Conservation (phyloP, 2,888 invertebrate species). For the Shargacucullia verbasci region DNA sequence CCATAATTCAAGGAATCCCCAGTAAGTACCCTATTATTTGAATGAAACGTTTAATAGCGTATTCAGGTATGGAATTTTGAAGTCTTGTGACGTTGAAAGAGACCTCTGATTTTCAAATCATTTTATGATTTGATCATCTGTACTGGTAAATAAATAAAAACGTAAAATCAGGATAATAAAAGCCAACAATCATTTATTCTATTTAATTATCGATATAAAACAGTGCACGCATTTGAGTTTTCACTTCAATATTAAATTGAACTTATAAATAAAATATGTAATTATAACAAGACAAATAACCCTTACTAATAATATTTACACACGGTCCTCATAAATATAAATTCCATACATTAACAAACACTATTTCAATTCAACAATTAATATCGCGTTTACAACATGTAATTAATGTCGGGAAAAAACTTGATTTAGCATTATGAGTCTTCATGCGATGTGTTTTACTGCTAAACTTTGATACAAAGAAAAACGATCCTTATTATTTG, state of each 20-base stretch:
- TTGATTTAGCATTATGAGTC: slow-evolving; percentile 70
- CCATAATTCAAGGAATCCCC: no score
- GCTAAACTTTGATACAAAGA: neutral
- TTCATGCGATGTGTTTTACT: slow-evolving; percentile 65
- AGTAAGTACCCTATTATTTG: neutral
- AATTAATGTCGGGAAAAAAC: slow-evolving; percentile 75
- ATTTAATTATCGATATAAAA: no score
- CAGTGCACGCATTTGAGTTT: no score
- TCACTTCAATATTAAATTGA: neutral
- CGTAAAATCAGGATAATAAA: no score
- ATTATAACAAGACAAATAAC: slow-evolving; percentile 20
- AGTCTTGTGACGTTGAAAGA: neutral
- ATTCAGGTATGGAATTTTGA: neutral
- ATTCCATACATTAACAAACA: slow-evolving; percentile 57
- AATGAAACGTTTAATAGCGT: neutral
- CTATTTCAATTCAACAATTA: slow-evolving; percentile 72
- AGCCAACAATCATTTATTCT: no score
- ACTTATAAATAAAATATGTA: slow-evolving; percentile 21
- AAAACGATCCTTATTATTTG: slow-evolving; percentile 13
- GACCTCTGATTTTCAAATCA: no score
- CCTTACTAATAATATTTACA: slow-evolving; percentile 5
- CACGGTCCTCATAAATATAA: slow-evolving; percentile 24
- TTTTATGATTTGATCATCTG: no score
- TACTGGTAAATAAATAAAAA: no score
- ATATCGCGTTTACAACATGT: slow-evolving; percentile 71